Conservation (phyloP, 2,113 vertebrate species). For the Indicator indicator region DNA sequence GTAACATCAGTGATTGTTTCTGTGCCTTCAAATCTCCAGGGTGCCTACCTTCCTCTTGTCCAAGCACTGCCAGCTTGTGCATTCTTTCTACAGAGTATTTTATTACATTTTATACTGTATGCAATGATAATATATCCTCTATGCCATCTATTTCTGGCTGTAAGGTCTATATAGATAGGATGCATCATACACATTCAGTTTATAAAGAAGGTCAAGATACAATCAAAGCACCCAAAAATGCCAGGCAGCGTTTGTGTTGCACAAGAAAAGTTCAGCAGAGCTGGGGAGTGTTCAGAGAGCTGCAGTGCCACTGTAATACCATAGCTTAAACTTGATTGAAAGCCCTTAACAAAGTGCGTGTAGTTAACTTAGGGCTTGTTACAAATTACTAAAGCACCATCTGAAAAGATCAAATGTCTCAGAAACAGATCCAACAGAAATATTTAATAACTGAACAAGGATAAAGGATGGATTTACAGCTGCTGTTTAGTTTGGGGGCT, state of each 20-base stretch:
- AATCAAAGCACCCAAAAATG: not conserved
- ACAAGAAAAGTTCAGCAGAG: not conserved
- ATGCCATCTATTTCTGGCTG: too few relatives aligned
- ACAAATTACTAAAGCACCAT: not conserved
- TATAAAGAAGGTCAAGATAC: not conserved
- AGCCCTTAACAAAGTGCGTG: not conserved
- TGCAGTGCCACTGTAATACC: not conserved
- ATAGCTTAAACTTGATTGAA: not conserved
- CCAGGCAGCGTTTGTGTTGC: not conserved
- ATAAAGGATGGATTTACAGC: not conserved
- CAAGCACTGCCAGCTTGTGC: too few relatives aligned
- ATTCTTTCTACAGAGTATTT: too few relatives aligned
- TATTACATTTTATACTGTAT: too few relatives aligned
- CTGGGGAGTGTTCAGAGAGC: not conserved
- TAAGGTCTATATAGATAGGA: too few relatives aligned
- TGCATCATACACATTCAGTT: too few relatives aligned
- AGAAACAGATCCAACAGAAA: not conserved
- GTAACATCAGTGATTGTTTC: too few relatives aligned
- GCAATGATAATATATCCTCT: too few relatives aligned
- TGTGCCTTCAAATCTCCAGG: too few relatives aligned
- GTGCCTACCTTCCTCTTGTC: too few relatives aligned
- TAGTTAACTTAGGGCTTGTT: not conserved
- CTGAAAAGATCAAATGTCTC: not conserved
- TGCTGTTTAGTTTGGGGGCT: not conserved
- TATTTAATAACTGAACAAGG: constrained; percentile 7